These are phyloP conservation scores for Ennomos quercinarius DNA, from an alignment of 2,888 invertebrate species.

Conservation along the genomic window DNA sequence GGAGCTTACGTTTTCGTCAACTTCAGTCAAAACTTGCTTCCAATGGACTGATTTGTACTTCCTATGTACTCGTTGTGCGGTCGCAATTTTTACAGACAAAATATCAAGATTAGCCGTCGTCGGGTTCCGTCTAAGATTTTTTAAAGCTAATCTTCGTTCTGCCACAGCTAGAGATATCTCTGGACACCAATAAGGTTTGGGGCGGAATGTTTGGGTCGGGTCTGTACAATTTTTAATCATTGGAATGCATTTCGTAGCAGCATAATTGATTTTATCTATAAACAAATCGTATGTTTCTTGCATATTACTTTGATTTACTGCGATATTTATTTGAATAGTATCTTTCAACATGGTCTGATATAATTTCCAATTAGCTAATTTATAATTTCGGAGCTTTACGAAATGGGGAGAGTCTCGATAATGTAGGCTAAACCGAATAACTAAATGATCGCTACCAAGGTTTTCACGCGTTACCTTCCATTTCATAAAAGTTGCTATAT, in stretches of 20 bases:
- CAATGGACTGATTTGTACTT: neutral
- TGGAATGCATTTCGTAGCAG: neutral
- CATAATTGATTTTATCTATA: neutral
- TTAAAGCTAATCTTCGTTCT: slow-evolving; percentile 35
- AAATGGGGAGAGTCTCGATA: neutral
- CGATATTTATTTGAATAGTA: no score
- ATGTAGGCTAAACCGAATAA: slow-evolving; percentile 1
- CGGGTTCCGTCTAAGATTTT: slow-evolving; percentile 36
- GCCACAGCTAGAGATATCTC: slow-evolving; percentile 38
- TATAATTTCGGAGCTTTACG: no score
- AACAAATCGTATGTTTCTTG: neutral
- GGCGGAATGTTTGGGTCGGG: neutral
- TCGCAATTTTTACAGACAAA: neutral
- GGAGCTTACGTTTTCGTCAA: neutral
- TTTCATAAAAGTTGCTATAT: slow-evolving; percentile 13
- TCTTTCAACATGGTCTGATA: no score
- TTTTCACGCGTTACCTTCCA: slow-evolving; percentile 30
- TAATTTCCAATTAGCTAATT: no score
- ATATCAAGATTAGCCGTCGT: slow-evolving; percentile 15
- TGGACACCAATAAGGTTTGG: slow-evolving; percentile 3
- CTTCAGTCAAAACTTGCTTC: neutral
- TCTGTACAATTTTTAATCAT: slow-evolving; percentile 2
- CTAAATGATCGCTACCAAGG: slow-evolving; percentile 28
- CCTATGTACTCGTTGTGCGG: neutral
- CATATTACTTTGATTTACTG: neutral